Evolutionary conservation across 2,797 vertebrate genomes (phyloP), one percentile per base, ranked within the genome.

Genomic region (Dendrocincla fuliginosa): DNA sequence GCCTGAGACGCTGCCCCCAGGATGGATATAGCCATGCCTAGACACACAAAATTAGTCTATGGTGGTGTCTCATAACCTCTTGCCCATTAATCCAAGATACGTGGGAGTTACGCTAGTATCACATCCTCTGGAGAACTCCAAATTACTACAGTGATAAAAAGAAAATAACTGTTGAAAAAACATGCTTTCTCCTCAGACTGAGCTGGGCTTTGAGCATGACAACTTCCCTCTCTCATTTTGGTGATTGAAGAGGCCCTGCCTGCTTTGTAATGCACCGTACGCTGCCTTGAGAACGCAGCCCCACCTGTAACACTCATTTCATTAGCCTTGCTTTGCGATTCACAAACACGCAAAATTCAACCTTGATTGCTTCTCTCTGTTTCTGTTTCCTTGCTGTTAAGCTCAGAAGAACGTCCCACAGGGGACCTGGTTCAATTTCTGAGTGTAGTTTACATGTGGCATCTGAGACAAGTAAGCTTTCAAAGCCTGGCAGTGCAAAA

Each of bases 201-300:
- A 16, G 2, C 55, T 82, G 57, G 35, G 14, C 33, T 89, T 71
- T 79, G 46, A 49, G 37, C 37, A 77, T 52, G 23, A 55, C 2
- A 30, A 47, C 41, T 79, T 63, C 27, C 49, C 16, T 56, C 18
- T 77, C 53, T 47, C 1, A 0, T 79, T 71, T 27, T 0, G 1
- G 15, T n/a, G 33, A n/a, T 60, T 0, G 4, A 93, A 87, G 70
- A 33, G 16, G 3, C 4, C 13, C 20, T 79, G 30, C 5, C 46
- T 69, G 7, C 61, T 77, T 64, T 88, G 53, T 57, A 79, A 61
- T 59, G 25, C 1, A 0, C 39, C 39, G 6, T 13, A 15, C 50
- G 27, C 42, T 11, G 11, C 52, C 53, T 68, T 67, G 64, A 77
- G 87, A 87, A 39, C 0, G 0, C 81, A 74, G 44, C 35, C 20